A percentile compares a stretch with the other conserved stretches of the same genome.
phyloP scores from a whole-genome alignment of 2,888 invertebrate species.

The Fabriciana adippe region DNA sequence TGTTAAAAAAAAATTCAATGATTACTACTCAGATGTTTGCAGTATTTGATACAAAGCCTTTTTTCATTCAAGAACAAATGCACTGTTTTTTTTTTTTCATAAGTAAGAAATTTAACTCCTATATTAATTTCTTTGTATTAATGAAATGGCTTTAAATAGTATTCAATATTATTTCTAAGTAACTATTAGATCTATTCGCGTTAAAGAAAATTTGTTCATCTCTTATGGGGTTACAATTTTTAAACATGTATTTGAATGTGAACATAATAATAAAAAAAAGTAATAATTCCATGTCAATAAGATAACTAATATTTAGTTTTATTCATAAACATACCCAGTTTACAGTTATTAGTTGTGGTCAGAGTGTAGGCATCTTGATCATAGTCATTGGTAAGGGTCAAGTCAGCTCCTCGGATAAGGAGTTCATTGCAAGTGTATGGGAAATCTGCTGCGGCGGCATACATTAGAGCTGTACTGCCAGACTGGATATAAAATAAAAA shows the following conservation, averaged over 20 bases:
- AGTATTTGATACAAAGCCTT: too few relatives aligned
- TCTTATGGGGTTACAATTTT: too few relatives aligned
- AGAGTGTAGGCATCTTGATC: slow-evolving; percentile 93
- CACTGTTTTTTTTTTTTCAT: neutral
- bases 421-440: slow-evolving; percentile 94
- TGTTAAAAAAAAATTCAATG: neutral
- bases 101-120: too few relatives aligned
- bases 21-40: too few relatives aligned
- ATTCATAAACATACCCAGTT: slow-evolving; percentile 64
- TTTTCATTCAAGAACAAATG: too few relatives aligned
- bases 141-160: too few relatives aligned
- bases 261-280: too few relatives aligned
- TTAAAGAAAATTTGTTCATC: too few relatives aligned
- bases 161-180: too few relatives aligned
- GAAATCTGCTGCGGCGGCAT: slow-evolving; percentile 94
- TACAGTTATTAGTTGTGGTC: slow-evolving; percentile 84
- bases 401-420: slow-evolving; percentile 89
- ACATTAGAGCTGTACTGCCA: slow-evolving; percentile 95
- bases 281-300: neutral
- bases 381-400: slow-evolving; percentile 90
- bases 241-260: too few relatives aligned
- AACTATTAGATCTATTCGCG: too few relatives aligned
- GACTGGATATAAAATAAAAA: slow-evolving; percentile 77
- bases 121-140: too few relatives aligned
- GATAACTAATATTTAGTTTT: neutral